Evolutionary conservation across 2,113 vertebrate genomes (phyloP).

Genomic region (Philantomba maxwellii): DNA sequence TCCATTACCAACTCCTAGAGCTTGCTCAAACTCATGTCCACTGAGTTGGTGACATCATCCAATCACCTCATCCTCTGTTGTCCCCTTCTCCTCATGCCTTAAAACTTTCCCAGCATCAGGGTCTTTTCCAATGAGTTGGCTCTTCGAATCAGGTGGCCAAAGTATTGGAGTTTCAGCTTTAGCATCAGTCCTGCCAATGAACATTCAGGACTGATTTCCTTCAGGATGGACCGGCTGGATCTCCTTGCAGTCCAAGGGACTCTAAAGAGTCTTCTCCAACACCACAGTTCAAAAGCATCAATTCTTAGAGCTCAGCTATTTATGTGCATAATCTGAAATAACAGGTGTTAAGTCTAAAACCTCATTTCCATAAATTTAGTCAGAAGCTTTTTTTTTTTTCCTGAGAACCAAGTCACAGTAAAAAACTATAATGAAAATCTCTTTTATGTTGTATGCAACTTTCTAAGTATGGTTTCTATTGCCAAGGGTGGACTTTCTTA

Average conservation of each 20-base stretch:
- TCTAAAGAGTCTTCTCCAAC: neutral
- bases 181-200: neutral
- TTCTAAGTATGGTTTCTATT: neutral
- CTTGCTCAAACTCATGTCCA: neutral
- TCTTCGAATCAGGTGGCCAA: neutral
- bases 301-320: neutral
- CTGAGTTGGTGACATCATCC: neutral
- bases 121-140: neutral
- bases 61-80: neutral
- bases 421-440: neutral
- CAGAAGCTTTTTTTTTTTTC: neutral
- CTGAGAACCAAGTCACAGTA: neutral
- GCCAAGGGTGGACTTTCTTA: neutral
- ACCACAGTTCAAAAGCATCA: neutral
- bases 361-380: neutral
- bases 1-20: neutral
- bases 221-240: neutral
- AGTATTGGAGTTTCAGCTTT: neutral
- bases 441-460: neutral
- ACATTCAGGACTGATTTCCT: neutral
- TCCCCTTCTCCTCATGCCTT: neutral
- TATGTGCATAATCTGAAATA: neutral
- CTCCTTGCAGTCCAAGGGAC: neutral
- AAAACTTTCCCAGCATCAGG: neutral
- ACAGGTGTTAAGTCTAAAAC: neutral